phyloP scores from a whole-genome alignment of 1,140 invertebrate genomes.

The Bursaphelenchus mucronatus region DNA sequence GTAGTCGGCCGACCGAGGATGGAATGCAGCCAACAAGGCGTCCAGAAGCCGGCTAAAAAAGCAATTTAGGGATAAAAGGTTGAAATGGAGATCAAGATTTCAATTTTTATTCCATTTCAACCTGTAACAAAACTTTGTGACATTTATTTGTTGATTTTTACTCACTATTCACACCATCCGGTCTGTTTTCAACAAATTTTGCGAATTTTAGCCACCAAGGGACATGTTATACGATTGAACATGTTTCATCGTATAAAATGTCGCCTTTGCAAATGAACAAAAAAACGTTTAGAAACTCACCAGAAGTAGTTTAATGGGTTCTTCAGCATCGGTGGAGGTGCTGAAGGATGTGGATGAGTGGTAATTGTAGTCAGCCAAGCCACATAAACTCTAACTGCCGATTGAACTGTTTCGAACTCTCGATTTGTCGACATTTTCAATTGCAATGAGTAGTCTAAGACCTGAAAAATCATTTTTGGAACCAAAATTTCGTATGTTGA shows the following conservation, averaged over 20 bases:
- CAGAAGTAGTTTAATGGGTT: constrained; percentile 39
- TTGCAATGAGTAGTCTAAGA: constrained; percentile 43
- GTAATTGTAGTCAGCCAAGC: constrained; percentile 42
- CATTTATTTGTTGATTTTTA: constrained; percentile 1
- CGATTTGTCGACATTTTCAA: constrained; percentile 28
- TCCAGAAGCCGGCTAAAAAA: constrained; percentile 41
- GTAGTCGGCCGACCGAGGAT: not conserved
- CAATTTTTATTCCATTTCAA: too few species aligned
- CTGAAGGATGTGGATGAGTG: constrained; percentile 30
- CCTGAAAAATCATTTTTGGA: constrained; percentile 22
- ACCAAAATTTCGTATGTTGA: not conserved
- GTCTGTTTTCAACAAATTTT: too few species aligned
- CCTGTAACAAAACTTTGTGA: too few species aligned
- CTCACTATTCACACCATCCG: not conserved
- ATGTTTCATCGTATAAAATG: too few species aligned
- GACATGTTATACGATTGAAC: too few species aligned
- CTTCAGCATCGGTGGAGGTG: constrained; percentile 30
- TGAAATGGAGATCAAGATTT: not conserved
- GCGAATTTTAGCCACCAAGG: too few species aligned
- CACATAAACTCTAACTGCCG: constrained; percentile 46
- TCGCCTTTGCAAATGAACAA: not conserved
- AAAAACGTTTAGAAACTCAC: constrained; percentile 25
- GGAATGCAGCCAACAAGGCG: constrained; percentile 37
- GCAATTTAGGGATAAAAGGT: not conserved
- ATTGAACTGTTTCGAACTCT: constrained; percentile 36